These are phyloP conservation scores for Diabrotica undecimpunctata DNA, from an alignment of 1,140 invertebrate genomes.

Conservation along the genomic window DNA sequence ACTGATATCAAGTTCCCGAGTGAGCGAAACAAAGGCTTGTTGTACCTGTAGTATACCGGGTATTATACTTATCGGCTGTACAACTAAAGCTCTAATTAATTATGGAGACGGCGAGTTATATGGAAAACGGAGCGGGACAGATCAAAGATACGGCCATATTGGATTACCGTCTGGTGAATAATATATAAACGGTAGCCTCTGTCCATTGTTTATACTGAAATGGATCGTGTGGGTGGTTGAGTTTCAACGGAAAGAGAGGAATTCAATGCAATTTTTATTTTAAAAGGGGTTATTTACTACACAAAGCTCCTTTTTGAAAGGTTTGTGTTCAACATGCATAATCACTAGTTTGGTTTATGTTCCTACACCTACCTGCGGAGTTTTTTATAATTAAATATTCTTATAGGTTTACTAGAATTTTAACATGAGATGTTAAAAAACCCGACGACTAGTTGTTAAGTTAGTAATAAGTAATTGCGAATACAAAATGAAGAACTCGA, in stretches of 20 bases:
- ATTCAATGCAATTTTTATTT: slow-evolving; percentile 4
- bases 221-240: slow-evolving; percentile 16
- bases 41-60: slow-evolving; percentile 11
- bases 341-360: no score
- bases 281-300: not conserved
- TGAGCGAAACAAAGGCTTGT: slow-evolving; percentile 18
- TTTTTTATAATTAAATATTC: no score
- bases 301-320: no score
- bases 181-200: slow-evolving; percentile 18
- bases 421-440: no score
- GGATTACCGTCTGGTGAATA: slow-evolving; percentile 21
- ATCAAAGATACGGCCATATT: slow-evolving; percentile 25
- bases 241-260: not conserved
- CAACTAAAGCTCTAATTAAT: slow-evolving; percentile 24
- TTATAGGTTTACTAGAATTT: no score
- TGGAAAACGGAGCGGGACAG: slow-evolving; percentile 21
- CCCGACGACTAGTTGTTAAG: no score
- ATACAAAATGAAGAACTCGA: no score
- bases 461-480: no score
- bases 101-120: slow-evolving; percentile 24
- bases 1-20: slow-evolving; percentile 14
- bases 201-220: slow-evolving; percentile 15
- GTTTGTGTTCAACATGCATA: no score
- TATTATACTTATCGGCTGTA: slow-evolving; percentile 19
- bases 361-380: no score